These are phyloP conservation scores for Perca flavescens DNA, from an alignment of 2,113 vertebrate genomes.

Conservation along the genomic window DNA sequence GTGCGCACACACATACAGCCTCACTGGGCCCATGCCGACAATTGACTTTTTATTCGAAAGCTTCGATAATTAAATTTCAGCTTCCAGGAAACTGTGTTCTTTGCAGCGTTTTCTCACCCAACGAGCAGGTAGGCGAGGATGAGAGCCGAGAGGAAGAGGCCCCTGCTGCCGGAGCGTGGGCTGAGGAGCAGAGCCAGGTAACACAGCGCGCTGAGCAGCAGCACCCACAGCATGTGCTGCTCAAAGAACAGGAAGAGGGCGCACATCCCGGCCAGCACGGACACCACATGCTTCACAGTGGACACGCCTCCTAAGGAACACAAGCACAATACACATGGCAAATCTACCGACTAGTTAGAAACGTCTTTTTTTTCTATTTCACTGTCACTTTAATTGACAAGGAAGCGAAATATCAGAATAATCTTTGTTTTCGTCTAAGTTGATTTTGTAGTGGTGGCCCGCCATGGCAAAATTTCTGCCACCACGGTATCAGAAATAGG, in stretches of 20 bases:
- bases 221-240: slow-evolving; percentile 90
- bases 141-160: slow-evolving; percentile 88
- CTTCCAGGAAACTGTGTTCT: not conserved
- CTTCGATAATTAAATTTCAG: not conserved
- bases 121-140: slow-evolving; percentile 91
- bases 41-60: not conserved
- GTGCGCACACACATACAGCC: no score
- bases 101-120: slow-evolving; percentile 81
- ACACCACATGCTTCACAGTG: slow-evolving; percentile 88
- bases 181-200: slow-evolving; percentile 90
- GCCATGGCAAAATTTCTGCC: no score
- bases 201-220: slow-evolving; percentile 88
- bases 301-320: slow-evolving; percentile 77
- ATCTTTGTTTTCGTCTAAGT: no score
- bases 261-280: slow-evolving; percentile 85
- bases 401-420: not conserved
- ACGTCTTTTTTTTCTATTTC: no score
- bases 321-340: not conserved
- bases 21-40: no score
- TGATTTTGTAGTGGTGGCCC: no score
- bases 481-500: no score
- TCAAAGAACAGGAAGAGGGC: slow-evolving; percentile 91
- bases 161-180: slow-evolving; percentile 83
- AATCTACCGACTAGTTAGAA: no score
- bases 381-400: not conserved